phyloP scores from a whole-genome alignment of 2,888 invertebrate genomes.

The Hedychridium roseum region DNA sequence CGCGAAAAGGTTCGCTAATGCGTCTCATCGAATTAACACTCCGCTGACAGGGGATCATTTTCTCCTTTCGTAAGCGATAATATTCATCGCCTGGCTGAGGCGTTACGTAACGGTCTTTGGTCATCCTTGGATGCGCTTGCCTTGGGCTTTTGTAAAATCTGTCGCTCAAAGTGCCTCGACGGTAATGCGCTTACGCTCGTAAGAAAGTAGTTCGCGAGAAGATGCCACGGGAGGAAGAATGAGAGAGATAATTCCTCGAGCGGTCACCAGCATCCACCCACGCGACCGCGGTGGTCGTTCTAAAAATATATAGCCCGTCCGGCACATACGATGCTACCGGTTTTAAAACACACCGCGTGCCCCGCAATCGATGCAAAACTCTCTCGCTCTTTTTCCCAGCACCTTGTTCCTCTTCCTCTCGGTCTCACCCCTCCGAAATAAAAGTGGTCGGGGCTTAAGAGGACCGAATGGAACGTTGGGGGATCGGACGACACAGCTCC shows the following conservation, averaged over 20 bases:
- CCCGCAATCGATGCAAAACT: constrained; percentile 27
- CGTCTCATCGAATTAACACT: too few relatives aligned
- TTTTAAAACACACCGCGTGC: constrained; percentile 50
- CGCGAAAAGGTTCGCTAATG: too few relatives aligned
- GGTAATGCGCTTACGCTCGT: constrained; percentile 15
- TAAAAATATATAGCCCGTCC: constrained; percentile 52
- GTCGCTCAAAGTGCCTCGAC: too few relatives aligned
- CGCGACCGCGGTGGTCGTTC: constrained; percentile 49
- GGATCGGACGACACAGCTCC: constrained; percentile 2
- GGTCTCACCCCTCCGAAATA: constrained; percentile 23
- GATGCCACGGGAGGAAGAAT: too few relatives aligned
- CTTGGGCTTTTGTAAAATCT: too few relatives aligned
- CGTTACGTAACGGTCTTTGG: too few relatives aligned
- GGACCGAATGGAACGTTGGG: background rate
- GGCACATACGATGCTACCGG: constrained; percentile 54
- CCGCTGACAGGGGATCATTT: too few relatives aligned
- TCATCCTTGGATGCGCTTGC: too few relatives aligned
- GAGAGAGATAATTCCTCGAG: constrained; percentile 31
- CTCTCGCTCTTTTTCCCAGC: background rate
- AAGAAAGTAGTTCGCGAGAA: constrained; percentile 35
- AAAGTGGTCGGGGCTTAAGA: constrained; percentile 12
- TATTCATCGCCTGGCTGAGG: too few relatives aligned
- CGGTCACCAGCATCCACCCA: constrained; percentile 50
- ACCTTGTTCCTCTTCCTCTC: background rate
- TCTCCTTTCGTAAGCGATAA: too few relatives aligned